A percentile compares a stretch with the other conserved stretches of the same genome.
phyloP scores from a whole-genome alignment of 2,797 vertebrate genomes.

The Vespertilio murinus region DNA sequence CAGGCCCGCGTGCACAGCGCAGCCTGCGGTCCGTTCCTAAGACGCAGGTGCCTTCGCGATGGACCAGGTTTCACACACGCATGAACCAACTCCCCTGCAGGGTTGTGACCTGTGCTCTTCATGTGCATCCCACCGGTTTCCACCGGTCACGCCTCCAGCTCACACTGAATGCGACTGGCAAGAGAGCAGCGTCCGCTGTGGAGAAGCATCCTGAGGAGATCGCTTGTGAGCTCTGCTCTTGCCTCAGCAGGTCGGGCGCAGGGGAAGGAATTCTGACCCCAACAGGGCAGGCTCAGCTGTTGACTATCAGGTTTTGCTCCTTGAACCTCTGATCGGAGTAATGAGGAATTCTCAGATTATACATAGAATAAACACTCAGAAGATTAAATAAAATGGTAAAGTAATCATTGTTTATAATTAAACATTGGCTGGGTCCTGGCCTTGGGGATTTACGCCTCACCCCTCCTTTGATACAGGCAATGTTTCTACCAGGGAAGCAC shows the following conservation, averaged over 20 bases:
- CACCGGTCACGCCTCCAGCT: background rate
- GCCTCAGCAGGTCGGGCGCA: background rate
- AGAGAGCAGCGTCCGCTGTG: rapidly evolving
- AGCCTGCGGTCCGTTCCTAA: background rate
- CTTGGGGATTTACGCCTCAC: background rate
- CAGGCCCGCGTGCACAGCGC: rapidly evolving
- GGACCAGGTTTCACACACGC: no score
- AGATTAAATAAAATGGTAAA: background rate
- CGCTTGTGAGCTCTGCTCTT: background rate
- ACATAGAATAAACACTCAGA: no score
- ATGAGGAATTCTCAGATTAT: background rate
- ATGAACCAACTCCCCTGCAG: no score
- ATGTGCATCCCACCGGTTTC: background rate
- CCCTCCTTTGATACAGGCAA: background rate
- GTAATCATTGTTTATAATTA: background rate
- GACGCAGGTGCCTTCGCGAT: rapidly evolving
- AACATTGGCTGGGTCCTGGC: background rate
- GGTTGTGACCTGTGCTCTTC: background rate
- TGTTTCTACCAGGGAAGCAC: background rate
- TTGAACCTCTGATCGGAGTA: background rate
- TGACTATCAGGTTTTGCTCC: background rate
- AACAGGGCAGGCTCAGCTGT: background rate
- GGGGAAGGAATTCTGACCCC: no score
- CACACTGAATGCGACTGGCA: no score
- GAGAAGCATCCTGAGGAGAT: background rate